These are phyloP conservation scores for Lepilemur ruficaudatus DNA, from an alignment of 2,797 vertebrate genomes.

Conservation along the genomic window DNA sequence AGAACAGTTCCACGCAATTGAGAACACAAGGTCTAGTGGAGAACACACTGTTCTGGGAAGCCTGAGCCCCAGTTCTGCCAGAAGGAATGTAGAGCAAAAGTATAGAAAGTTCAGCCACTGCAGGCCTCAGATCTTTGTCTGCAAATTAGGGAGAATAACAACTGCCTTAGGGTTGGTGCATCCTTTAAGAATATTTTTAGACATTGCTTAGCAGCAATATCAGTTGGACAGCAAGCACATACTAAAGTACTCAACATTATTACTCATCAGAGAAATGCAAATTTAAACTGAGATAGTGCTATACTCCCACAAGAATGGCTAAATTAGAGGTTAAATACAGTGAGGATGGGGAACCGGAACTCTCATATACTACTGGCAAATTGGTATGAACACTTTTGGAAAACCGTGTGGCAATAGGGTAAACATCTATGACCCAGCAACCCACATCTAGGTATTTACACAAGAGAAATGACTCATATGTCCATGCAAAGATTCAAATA, in stretches of 20 bases:
- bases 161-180: not conserved
- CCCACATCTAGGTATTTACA: not conserved
- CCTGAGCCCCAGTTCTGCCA: not conserved
- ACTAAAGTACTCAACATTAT: not conserved
- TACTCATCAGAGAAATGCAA: not conserved
- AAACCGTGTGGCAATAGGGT: not conserved
- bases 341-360: not conserved
- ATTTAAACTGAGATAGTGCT: not conserved
- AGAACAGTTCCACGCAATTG: not conserved
- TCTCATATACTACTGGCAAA: not conserved
- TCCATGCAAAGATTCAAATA: not conserved
- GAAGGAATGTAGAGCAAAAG: not conserved
- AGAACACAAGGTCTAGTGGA: not conserved
- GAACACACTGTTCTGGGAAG: not conserved
- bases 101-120: not conserved
- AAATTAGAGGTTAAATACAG: not conserved
- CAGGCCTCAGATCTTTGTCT: not conserved
- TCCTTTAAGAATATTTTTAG: not conserved
- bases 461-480: not conserved
- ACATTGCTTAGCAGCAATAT: not conserved
- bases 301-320: not conserved
- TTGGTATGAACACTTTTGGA: not conserved
- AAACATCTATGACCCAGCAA: not conserved
- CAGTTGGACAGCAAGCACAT: not conserved
- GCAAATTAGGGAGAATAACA: not conserved